Evolutionary conservation across 2,888 invertebrate species (phyloP).

Genomic region (Callinectes sapidus): DNA sequence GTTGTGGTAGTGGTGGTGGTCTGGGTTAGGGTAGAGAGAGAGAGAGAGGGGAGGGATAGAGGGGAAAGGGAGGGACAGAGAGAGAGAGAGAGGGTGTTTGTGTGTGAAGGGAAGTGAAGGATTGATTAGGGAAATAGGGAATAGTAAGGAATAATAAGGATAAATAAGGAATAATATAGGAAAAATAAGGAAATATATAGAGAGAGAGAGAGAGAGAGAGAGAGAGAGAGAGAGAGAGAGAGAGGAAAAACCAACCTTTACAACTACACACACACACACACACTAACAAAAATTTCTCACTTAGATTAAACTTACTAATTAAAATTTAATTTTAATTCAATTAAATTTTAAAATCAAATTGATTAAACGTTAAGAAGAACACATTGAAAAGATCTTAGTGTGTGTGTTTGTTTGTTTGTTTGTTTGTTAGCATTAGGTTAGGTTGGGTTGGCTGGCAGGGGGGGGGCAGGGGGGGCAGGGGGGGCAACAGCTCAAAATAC

Average conservation of each 20-base stretch:
- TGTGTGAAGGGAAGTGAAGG: background rate
- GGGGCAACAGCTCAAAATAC: background rate
- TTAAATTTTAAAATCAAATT: no score
- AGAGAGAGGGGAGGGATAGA: background rate
- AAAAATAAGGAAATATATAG: background rate
- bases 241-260: background rate
- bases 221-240: constrained; percentile 30
- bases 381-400: no score
- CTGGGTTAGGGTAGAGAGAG: background rate
- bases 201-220: background rate
- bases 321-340: no score
- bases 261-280: no score
- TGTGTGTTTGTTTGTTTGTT: no score
- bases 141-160: constrained; percentile 47
- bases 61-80: background rate
- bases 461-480: background rate
- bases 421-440: no score
- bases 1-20: background rate
- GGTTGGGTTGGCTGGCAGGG: no score
- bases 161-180: background rate
- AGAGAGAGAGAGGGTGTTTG: background rate
- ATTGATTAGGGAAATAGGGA: constrained; percentile 39
- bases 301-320: no score
- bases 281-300: no score
- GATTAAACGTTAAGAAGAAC: no score